These are phyloP conservation scores for Poliocrania exsul DNA, from an alignment of 2,797 vertebrate species.

Conservation along the genomic window DNA sequence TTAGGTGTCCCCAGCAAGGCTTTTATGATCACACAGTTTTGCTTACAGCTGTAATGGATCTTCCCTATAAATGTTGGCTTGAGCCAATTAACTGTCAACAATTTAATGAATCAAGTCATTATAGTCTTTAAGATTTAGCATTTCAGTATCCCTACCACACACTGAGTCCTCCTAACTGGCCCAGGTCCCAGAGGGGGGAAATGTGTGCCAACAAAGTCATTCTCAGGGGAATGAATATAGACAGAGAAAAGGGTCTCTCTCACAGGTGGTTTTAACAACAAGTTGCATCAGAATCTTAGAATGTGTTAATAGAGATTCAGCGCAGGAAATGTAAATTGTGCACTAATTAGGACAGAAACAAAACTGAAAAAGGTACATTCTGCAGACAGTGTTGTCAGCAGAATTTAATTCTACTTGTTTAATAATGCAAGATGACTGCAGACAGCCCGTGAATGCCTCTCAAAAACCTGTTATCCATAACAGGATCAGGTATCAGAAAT, in stretches of 20 bases:
- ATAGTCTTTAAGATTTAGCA: not conserved
- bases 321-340: not conserved
- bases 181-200: not conserved
- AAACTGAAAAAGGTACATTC: not conserved
- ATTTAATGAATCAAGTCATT: not conserved
- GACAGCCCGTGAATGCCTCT: not conserved
- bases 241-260: not conserved
- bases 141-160: slow-evolving; percentile 26
- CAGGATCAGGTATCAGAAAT: not conserved
- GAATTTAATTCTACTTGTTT: slow-evolving; percentile 13
- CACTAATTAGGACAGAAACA: not conserved
- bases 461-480: not conserved
- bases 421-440: slow-evolving; percentile 30
- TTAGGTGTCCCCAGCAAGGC: not conserved
- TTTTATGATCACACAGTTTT: not conserved
- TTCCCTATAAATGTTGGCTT: not conserved
- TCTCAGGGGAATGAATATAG: not conserved
- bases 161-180: slow-evolving; percentile 24
- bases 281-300: not conserved
- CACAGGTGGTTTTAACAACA: not conserved
- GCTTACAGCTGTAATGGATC: slow-evolving; percentile 1
- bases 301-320: not conserved
- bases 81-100: slow-evolving; percentile 35
- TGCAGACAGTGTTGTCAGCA: not conserved
- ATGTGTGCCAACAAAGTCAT: not conserved